phyloP scores from a whole-genome alignment of 2,797 vertebrate species.

The Tenualosa ilisha region DNA sequence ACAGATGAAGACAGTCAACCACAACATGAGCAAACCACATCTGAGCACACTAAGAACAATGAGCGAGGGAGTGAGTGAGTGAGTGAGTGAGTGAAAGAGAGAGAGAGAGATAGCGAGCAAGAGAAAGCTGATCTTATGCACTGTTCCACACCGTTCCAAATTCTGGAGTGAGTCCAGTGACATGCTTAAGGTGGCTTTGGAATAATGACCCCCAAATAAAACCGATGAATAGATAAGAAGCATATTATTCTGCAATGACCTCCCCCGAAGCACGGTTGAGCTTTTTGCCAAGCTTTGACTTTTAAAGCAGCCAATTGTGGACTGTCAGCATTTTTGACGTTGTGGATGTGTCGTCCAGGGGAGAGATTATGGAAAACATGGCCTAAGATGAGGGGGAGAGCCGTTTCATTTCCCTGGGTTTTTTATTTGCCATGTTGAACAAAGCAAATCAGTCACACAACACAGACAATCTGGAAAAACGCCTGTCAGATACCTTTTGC shows the following conservation, averaged over 20 bases:
- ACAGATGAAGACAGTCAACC: background rate
- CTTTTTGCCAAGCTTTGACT: background rate
- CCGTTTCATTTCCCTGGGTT: background rate
- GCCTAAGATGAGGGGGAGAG: background rate
- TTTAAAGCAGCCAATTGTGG: slow-evolving; percentile 15
- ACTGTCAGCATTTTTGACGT: slow-evolving; percentile 1
- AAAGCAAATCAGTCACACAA: slow-evolving; percentile 47
- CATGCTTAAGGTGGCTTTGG: background rate
- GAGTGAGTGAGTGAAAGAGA: background rate
- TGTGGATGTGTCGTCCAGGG: background rate
- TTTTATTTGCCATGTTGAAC: slow-evolving; percentile 53
- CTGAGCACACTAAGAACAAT: background rate
- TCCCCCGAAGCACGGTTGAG: background rate
- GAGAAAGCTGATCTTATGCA: slow-evolving; percentile 1
- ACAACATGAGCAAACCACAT: slow-evolving; percentile 7
- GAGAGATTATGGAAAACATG: background rate
- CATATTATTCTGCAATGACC: slow-evolving; percentile 39
- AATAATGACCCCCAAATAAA: slow-evolving; percentile 2
- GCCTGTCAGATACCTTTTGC: background rate
- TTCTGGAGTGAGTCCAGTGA: slow-evolving; percentile 5
- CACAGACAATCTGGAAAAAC: background rate
- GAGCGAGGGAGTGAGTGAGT: background rate
- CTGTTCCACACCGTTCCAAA: background rate
- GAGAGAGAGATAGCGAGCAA: too few relatives aligned
- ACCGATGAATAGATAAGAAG: background rate